Evolutionary conservation across 2,888 invertebrate genomes (phyloP), one percentile per base, ranked within the genome.

Genomic region (Calliphora vomitoria): DNA sequence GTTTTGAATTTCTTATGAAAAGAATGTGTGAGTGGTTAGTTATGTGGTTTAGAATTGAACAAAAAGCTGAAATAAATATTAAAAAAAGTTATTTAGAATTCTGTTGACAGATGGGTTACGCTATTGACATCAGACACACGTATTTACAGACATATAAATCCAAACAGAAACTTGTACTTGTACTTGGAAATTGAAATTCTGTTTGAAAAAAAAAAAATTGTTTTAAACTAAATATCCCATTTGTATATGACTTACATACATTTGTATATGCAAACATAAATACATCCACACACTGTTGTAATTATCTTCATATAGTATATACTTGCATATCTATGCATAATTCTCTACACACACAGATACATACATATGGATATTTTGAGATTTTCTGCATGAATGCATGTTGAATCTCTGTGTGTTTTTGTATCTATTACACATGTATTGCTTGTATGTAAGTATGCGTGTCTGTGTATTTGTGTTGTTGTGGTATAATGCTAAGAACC

Each of bases 101-200:
- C 66, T 88, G 80, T 88, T 88, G 88, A 88, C 82, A 88, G 76
- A 72, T 80, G 86, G 83, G 82, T 86, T 81, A 86, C 68, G 62
- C 44, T 41, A 50, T 69, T 76, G 60, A 53, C 69, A 82, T 68
- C 47, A 82, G 38, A 75, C 13, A 50, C 60, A 68, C 58, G 20
- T 50, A 8, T 25, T 50, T 4, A 66, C 4, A 25, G 3, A 44
- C 66, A 41, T 25, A 20, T 44, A 44, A 11, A 13, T 13, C 3
- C 68, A 44, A 58, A 35, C 15, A 35, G 53, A 78, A 55, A 55
- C 64, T 55, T 44, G 13, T 8, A 31, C 64, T 55, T 44, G 13
- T 8, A 31, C 53, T 72, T 41, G 47, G 31, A 72, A 72, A 64
- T 64, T 62, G 50, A 53, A 71, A 62, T 80, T 72, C 71, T 47